phyloP scores from a whole-genome alignment of 2,113 vertebrate species.

The Osmerus mordax region DNA sequence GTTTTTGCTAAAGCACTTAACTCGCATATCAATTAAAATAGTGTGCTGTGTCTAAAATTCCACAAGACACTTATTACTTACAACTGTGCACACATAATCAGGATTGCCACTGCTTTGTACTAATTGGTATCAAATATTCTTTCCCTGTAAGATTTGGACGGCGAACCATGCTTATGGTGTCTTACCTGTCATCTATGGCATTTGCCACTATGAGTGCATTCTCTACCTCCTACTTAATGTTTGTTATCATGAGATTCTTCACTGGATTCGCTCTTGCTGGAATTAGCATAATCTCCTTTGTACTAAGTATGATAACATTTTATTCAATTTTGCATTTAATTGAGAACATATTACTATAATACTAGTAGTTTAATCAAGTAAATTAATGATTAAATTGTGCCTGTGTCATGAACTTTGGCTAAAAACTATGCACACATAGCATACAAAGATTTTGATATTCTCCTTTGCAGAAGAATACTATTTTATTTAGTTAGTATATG shows the following conservation, averaged over 20 bases:
- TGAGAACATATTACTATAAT: background rate
- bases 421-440: background rate
- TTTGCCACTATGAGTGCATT: constrained; percentile 69
- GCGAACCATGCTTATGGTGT: constrained; percentile 61
- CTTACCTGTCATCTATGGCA: constrained; percentile 55
- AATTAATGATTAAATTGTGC: background rate
- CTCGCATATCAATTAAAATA: background rate
- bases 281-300: constrained; percentile 65
- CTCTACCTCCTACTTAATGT: constrained; percentile 67
- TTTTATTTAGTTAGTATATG: background rate
- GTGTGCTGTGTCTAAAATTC: too few species aligned
- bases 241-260: constrained; percentile 66
- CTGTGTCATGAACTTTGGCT: background rate
- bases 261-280: constrained; percentile 68
- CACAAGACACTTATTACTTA: too few species aligned
- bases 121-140: background rate
- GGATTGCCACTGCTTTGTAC: too few species aligned
- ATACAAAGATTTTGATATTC: too few species aligned
- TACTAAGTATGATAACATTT: constrained; percentile 61
- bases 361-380: background rate
- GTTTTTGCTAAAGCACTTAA: background rate
- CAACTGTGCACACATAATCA: too few species aligned
- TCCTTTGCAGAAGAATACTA: too few species aligned
- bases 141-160: constrained; percentile 65
- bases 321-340: background rate